Evolutionary conservation across 2,113 vertebrate species (phyloP).

Genomic region (Aleadryas rufinucha): DNA sequence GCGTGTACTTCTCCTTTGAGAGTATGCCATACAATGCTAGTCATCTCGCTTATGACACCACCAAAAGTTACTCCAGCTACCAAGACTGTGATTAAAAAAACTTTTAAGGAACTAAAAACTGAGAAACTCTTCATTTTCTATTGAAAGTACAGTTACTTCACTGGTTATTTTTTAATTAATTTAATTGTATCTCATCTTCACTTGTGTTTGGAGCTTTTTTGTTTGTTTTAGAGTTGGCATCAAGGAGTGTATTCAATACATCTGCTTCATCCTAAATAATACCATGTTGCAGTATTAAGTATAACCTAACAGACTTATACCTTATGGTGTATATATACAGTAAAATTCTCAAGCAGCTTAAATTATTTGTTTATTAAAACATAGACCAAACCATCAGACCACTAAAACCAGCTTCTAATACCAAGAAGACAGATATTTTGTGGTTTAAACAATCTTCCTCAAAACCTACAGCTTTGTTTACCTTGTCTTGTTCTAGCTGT

Average conservation of each 20-base stretch:
- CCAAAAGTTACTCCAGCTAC: background rate
- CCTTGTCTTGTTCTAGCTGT: constrained; percentile 98
- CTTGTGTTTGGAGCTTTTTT: background rate
- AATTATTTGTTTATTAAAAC: background rate
- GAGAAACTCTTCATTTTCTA: background rate
- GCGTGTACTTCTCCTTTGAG: background rate
- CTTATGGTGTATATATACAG: background rate
- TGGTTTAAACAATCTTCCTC: background rate
- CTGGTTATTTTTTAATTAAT: background rate
- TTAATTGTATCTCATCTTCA: background rate
- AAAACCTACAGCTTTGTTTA: constrained; percentile 60
- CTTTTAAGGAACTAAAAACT: background rate
- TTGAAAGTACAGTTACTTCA: background rate
- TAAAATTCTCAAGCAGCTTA: background rate
- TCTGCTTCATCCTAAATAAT: background rate
- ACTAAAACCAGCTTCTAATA: constrained; percentile 28
- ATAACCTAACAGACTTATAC: background rate
- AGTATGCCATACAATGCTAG: rapidly evolving
- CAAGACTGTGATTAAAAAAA: background rate
- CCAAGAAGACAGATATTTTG: background rate
- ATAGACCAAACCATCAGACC: background rate
- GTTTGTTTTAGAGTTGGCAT: background rate
- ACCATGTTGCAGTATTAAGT: background rate
- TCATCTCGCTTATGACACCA: background rate
- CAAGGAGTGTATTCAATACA: background rate